A percentile compares a stretch with the other conserved stretches of the same genome.
Conservation (phyloP, 2,888 invertebrate species). For the Escarpia spicata region DNA sequence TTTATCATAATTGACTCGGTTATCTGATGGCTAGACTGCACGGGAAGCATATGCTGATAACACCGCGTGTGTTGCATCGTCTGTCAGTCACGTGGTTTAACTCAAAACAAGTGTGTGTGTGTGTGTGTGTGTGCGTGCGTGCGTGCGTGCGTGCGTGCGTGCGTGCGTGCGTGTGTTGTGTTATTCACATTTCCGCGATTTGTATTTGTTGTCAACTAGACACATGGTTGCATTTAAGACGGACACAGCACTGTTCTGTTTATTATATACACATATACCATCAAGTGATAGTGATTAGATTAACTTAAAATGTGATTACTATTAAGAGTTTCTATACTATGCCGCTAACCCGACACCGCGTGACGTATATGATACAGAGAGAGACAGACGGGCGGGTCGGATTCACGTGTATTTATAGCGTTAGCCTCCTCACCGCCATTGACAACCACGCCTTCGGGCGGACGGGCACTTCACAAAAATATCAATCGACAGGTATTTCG, state of each 20-base stretch:
- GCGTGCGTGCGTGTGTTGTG: too few relatives aligned
- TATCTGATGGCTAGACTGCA: neutral
- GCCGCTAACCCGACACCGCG: neutral
- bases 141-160: too few relatives aligned
- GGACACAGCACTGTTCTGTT: too few relatives aligned
- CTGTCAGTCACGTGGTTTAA: neutral
- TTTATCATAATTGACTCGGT: neutral
- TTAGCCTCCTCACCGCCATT: neutral
- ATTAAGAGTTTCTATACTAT: neutral
- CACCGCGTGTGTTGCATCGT: neutral
- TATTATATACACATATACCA: neutral
- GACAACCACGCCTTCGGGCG: neutral
- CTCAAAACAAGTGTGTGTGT: neutral
- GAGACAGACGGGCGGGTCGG: neutral
- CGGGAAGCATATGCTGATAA: neutral
- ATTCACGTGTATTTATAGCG: neutral
- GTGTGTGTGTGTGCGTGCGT: too few relatives aligned
- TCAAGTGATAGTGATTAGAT: neutral
- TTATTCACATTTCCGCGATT: too few relatives aligned
- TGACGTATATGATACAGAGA: neutral
- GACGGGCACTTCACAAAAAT: neutral
- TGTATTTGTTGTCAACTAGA: too few relatives aligned
- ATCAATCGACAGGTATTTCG: conserved; percentile 1
- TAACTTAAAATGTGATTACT: neutral
- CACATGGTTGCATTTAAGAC: too few relatives aligned